A percentile compares a stretch with the other conserved stretches of the same genome.
Conservation (phyloP, 2,888 invertebrate species). For the Altica lythri region DNA sequence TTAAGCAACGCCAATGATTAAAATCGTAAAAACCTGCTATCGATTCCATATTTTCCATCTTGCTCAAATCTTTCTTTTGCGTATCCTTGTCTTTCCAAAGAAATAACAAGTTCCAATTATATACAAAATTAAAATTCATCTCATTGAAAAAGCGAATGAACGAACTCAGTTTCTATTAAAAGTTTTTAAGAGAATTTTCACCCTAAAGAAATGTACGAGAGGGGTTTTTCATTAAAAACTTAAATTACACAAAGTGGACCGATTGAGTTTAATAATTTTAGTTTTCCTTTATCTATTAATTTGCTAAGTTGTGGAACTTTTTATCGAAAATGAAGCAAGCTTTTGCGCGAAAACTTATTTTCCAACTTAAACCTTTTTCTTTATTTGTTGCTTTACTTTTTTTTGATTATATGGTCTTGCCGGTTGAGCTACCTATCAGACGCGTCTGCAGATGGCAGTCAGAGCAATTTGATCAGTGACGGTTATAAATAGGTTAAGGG, state of each 20-base stretch:
- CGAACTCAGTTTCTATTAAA: slow-evolving; percentile 57
- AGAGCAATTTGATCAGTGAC: no score
- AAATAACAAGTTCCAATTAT: slow-evolving; percentile 57
- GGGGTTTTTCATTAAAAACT: slow-evolving; percentile 55
- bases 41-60: slow-evolving; percentile 35
- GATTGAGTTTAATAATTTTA: slow-evolving; percentile 47
- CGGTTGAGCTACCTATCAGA: no score
- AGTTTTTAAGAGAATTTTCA: slow-evolving; percentile 56
- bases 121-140: slow-evolving; percentile 59
- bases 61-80: slow-evolving; percentile 41
- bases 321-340: slow-evolving; percentile 3
- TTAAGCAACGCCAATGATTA: slow-evolving; percentile 20
- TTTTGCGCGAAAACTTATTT: no score
- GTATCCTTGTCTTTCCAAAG: slow-evolving; percentile 48
- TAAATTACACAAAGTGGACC: slow-evolving; percentile 56
- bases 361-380: no score
- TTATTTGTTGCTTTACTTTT: no score
- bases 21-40: slow-evolving; percentile 41
- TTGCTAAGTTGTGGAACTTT: slow-evolving; percentile 7
- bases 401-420: no score
- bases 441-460: no score
- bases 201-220: slow-evolving; percentile 51
- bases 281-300: slow-evolving; percentile 29
- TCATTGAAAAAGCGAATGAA: slow-evolving; percentile 58
- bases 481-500: no score